Base-by-base conservation (phyloP, 2,797 vertebrate genomes). In the Pelobates cultripes region DNA sequence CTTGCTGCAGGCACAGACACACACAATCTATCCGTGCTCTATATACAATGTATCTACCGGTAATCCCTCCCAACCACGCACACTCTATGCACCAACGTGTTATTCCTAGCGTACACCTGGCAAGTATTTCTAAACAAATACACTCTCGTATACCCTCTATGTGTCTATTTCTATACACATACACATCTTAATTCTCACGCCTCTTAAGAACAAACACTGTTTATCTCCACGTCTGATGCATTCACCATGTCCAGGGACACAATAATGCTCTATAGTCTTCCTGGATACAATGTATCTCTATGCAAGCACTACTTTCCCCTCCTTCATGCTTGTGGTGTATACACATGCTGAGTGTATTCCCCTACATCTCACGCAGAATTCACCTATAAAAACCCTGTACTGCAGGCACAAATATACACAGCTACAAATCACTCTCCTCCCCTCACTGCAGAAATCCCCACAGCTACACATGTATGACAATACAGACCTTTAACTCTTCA, bases 1-100 rank as follows among this genome's bases (percentile, higher is more conserved):
- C 66, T 71, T 69, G 66, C 82, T 83, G 82, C 82, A 83, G 72
- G 77, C 76, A 75, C 81, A 83, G 76, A 70, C 77, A 75, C 47
- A 79, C 64, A 75, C 44, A 75, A 75, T 53, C 77, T 75, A 61
- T 71, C 67, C 47, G 81, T 61, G 47, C 10, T 75, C 76, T 81
- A 13, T 53, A 78, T 47, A 75, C 28, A 70, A 53, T 40, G 40
- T 14, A 41, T 41, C 51, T 41, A 42, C 55, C 71, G 17, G 71
- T 41, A n/a, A 28, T 55, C 17, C 55, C 61, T 64, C 17, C 55
- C 61, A 6, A 7, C 12, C 72, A 63, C 57, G 15, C 42, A 17
- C 60, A 10, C 73, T 73, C 12, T 14, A 55, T 57, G n/a, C 66
- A 42, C 66, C 55, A 14, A 14, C 55, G 55, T 57, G 55, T 57